Conservation (phyloP, 1,140 invertebrate genomes). For the Eurosta solidaginis region DNA sequence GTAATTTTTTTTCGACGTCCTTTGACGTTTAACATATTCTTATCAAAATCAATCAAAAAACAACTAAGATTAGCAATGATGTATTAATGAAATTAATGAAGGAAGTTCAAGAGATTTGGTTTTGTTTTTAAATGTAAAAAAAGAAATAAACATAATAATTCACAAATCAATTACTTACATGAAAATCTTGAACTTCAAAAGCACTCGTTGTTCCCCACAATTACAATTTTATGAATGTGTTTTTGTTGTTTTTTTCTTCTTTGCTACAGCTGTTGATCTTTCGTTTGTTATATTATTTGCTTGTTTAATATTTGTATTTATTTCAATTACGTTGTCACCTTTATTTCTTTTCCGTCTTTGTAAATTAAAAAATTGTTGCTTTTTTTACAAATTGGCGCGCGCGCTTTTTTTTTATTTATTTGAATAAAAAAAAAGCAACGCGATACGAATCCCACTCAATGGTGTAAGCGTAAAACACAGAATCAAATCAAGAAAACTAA, state of each 20-base stretch:
- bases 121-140: no score
- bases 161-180: conserved; percentile 11
- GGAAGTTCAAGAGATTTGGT: no score
- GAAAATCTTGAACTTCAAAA: not conserved
- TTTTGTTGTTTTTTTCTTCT: not conserved
- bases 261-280: not conserved
- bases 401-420: not conserved
- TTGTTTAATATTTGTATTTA: not conserved
- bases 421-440: not conserved
- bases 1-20: no score
- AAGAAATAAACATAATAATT: no score
- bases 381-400: conserved; percentile 17
- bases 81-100: no score
- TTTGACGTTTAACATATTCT: no score
- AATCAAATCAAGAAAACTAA: not conserved
- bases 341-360: conserved; percentile 1
- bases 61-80: no score
- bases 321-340: not conserved
- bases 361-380: not conserved
- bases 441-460: not conserved
- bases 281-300: not conserved
- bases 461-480: not conserved
- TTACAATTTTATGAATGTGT: not conserved
- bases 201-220: not conserved
- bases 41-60: no score